Evolutionary conservation across 2,797 vertebrate species (phyloP).

Genomic region (Cirrhinus mrigala): DNA sequence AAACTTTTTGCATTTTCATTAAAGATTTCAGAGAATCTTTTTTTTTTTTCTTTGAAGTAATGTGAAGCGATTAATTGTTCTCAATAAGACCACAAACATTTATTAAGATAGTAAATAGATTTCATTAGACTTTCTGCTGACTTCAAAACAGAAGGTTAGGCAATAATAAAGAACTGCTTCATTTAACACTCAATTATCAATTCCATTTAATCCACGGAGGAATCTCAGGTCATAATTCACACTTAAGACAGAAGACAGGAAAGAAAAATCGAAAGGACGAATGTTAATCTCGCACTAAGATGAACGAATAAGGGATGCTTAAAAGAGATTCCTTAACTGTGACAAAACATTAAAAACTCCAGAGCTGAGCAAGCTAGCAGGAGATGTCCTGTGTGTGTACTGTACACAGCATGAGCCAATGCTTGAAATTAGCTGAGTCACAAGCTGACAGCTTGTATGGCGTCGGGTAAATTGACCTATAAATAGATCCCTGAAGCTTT

Average conservation of each 20-base stretch:
- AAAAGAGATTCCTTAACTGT: slow-evolving; percentile 2
- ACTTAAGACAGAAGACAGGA: background rate
- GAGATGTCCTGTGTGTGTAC: background rate
- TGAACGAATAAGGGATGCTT: background rate
- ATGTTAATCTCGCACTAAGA: background rate
- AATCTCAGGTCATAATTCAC: slow-evolving; percentile 13
- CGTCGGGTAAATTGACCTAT: slow-evolving; percentile 52
- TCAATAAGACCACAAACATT: background rate
- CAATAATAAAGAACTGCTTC: background rate
- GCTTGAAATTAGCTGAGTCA: slow-evolving; percentile 52
- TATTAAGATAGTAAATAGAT: background rate
- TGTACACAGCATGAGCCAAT: background rate
- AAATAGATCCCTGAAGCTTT: slow-evolving; percentile 57
- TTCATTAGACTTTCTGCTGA: slow-evolving; percentile 8
- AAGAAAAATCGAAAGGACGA: background rate
- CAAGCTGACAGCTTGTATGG: slow-evolving; percentile 35
- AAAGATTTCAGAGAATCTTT: background rate
- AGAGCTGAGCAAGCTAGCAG: background rate
- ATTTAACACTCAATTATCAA: slow-evolving; percentile 30
- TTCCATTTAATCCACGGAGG: slow-evolving; percentile 17
- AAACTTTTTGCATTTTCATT: background rate
- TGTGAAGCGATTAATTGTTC: background rate
- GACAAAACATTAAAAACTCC: background rate
- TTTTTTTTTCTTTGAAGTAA: background rate
- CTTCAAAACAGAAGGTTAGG: slow-evolving; percentile 11